Evolutionary conservation across 2,888 invertebrate species (phyloP).

Genomic region (Selenia dentaria): DNA sequence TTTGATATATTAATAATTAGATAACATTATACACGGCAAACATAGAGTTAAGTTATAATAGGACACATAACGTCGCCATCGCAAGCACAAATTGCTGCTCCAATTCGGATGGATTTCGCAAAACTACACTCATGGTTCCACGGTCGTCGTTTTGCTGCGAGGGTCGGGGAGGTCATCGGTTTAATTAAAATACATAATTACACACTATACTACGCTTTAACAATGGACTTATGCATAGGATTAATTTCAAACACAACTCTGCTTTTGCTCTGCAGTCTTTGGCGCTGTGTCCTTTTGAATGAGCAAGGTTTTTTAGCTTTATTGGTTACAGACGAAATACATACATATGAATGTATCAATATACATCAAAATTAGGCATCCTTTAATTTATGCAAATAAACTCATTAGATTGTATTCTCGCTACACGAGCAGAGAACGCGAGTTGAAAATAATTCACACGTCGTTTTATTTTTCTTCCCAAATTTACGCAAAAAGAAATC

Average conservation of each 20-base stretch:
- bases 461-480: no score
- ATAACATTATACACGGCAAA: not conserved
- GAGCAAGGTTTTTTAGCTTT: no score
- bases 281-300: no score
- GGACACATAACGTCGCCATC: slow-evolving; percentile 67
- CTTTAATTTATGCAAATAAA: no score
- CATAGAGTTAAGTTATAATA: slow-evolving; percentile 30
- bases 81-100: slow-evolving; percentile 75
- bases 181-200: slow-evolving; percentile 48
- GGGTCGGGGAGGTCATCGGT: slow-evolving; percentile 53
- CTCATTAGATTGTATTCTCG: no score
- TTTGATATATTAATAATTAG: no score
- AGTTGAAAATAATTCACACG: no score
- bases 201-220: slow-evolving; percentile 13
- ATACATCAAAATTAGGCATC: no score
- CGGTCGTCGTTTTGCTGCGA: slow-evolving; percentile 50
- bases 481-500: no score
- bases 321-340: no score
- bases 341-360: no score
- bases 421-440: no score
- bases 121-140: slow-evolving; percentile 60
- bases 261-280: not conserved
- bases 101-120: slow-evolving; percentile 76
- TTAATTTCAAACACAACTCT: not conserved
- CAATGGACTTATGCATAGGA: slow-evolving; percentile 3